A percentile compares a stretch with the other conserved stretches of the same genome.
Conservation (phyloP, 2,113 vertebrate genomes). For the Neoarius graeffei region DNA sequence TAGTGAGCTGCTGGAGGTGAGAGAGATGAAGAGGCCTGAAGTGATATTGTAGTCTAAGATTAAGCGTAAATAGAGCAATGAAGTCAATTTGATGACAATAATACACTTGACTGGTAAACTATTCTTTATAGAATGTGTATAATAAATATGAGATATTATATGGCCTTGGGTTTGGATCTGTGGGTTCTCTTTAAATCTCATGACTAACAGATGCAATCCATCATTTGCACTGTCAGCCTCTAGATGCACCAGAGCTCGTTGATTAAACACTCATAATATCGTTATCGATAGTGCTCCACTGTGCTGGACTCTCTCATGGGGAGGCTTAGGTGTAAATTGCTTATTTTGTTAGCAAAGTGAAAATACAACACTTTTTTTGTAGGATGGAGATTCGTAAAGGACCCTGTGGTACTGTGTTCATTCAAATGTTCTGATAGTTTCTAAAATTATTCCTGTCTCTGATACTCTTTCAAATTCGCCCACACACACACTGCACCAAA, state of each 20-base stretch:
- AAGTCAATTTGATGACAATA: background rate
- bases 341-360: slow-evolving; percentile 48
- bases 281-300: slow-evolving; percentile 57
- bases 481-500: slow-evolving; percentile 19
- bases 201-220: slow-evolving; percentile 21
- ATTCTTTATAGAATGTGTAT: background rate
- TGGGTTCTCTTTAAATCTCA: slow-evolving; percentile 6
- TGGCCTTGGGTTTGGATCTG: background rate
- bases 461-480: slow-evolving; percentile 19
- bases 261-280: slow-evolving; percentile 66
- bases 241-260: slow-evolving; percentile 53
- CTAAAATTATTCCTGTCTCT: slow-evolving; percentile 31
- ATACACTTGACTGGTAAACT: background rate
- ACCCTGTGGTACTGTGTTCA: slow-evolving; percentile 26
- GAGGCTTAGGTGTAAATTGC: slow-evolving; percentile 51
- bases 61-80: background rate
- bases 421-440: slow-evolving; percentile 32
- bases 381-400: slow-evolving; percentile 20
- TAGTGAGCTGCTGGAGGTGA: slow-evolving; percentile 59
- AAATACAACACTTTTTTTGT: slow-evolving; percentile 51
- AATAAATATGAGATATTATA: background rate
- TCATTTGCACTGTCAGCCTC: slow-evolving; percentile 35
- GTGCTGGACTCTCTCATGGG: slow-evolving; percentile 37
- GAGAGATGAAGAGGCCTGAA: slow-evolving; percentile 31
- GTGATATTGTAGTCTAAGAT: background rate